Base-by-base conservation (phyloP, 1,140 invertebrate genomes). In the Drosophila lowei region DNA sequence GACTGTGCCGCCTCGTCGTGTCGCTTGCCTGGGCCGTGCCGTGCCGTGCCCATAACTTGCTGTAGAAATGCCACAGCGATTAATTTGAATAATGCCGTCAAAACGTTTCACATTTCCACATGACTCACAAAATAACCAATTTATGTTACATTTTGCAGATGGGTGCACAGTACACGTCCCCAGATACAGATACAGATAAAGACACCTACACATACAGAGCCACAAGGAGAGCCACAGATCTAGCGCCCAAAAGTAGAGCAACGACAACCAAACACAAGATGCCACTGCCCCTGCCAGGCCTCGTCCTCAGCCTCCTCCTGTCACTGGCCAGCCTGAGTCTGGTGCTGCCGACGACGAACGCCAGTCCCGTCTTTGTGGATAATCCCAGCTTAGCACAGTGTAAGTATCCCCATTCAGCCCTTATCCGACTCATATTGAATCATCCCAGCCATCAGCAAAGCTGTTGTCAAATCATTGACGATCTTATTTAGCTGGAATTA, bases 381-480 rank as follows among this genome's bases (percentile, higher is more conserved):
- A 91, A 91, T 85, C 90, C 90, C 65, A 91, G 90, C 65, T 90
- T 91, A 91, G 90, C 90, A 48, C 90, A 91, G 59, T 91, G 90
- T 91, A 90, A 91, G 90, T 91, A 79, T 42, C 11, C 44, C 46
- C 18, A 23, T 15, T 13, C 21, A 18, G 18, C 56, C 18, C 38
- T 18, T 46, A 13, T 4, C 25, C 11, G 38, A 6, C 28, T 6
- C 0, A 28, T 7, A 42, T 56, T 54, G 55, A 75, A 59, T 57
- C 44, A 62, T 46, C 56, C 23, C 23, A 25, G 9, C 15, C 25
- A 68, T 62, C 46, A 71, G 62, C 58, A 25, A 43, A 63, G 43
- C 60, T 28, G 61, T 46, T 72, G 65, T 59, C 65, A 38, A 21
- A 38, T 25, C 44, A 70, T 50, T 70, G 55, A 43, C 44, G 50